Evolutionary conservation across 2,797 vertebrate species (phyloP).

Genomic region (Notamacropus eugenii): DNA sequence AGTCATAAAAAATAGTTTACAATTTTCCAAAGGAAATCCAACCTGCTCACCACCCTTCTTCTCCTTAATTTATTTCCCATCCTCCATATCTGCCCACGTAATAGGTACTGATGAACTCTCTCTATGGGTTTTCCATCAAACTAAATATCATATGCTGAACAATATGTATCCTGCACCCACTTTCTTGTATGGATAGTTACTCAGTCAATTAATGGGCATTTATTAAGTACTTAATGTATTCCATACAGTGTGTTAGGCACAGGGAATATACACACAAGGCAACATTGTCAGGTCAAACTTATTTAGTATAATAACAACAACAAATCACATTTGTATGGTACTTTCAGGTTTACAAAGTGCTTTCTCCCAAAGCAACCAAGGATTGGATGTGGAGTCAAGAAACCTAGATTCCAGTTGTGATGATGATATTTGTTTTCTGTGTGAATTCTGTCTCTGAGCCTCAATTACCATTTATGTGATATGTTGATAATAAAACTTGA

Average conservation of each 20-base stretch:
- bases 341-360: not conserved
- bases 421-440: not conserved
- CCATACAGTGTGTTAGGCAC: not conserved
- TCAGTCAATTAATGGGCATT: not conserved
- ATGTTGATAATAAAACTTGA: not conserved
- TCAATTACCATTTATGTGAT: conserved; percentile 20
- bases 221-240: not conserved
- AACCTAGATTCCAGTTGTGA: not conserved
- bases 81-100: not conserved
- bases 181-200: not conserved
- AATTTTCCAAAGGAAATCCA: not conserved
- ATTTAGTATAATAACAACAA: not conserved
- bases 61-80: not conserved
- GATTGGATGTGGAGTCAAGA: not conserved
- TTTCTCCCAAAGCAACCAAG: not conserved
- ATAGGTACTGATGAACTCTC: not conserved
- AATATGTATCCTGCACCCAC: not conserved
- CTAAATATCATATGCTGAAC: not conserved
- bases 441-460: not conserved
- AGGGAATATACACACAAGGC: too few relatives aligned
- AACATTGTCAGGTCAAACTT: not conserved
- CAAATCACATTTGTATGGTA: not conserved
- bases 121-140: not conserved
- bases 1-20: not conserved
- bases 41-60: not conserved